Conservation (phyloP, 2,797 vertebrate species). For the Artibeus jamaicensis region DNA sequence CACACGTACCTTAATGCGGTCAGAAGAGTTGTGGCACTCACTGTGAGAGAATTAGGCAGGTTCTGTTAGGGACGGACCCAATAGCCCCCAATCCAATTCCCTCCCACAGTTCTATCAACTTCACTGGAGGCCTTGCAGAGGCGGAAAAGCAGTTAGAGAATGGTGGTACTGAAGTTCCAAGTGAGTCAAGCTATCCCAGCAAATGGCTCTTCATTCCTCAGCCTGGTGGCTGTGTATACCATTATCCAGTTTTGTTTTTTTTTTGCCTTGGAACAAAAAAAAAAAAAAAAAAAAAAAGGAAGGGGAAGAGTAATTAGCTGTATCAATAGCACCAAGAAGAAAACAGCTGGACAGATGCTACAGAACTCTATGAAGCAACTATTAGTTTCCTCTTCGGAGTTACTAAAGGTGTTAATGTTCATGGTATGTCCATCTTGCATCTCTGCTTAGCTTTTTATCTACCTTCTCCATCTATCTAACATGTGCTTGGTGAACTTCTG, state of each 20-base stretch:
- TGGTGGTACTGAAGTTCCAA: not conserved
- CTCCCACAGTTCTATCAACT: not conserved
- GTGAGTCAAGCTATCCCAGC: not conserved
- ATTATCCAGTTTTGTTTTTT: not conserved
- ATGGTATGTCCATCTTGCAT: not conserved
- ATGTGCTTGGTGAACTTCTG: not conserved
- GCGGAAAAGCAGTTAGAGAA: slow-evolving; percentile 3
- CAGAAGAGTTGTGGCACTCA: slow-evolving; percentile 99
- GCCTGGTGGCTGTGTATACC: not conserved
- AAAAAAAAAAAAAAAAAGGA: not conserved
- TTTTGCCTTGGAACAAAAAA: not conserved
- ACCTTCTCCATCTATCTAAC: not conserved
- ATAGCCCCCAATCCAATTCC: not conserved
- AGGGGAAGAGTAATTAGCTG: not conserved
- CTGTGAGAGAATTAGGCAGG: slow-evolving; percentile 78
- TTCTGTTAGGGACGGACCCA: not conserved
- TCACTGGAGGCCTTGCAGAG: not conserved
- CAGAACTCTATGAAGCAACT: not conserved
- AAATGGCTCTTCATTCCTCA: not conserved
- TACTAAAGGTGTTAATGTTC: not conserved
- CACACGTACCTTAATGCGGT: slow-evolving; percentile 97
- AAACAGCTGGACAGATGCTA: not conserved
- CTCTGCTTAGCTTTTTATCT: not conserved
- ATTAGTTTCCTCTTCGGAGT: not conserved
- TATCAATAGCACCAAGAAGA: not conserved